A percentile compares a stretch with the other conserved stretches of the same genome.
Conservation (phyloP, 2,113 vertebrate species). For the Odocoileus hemionus region DNA sequence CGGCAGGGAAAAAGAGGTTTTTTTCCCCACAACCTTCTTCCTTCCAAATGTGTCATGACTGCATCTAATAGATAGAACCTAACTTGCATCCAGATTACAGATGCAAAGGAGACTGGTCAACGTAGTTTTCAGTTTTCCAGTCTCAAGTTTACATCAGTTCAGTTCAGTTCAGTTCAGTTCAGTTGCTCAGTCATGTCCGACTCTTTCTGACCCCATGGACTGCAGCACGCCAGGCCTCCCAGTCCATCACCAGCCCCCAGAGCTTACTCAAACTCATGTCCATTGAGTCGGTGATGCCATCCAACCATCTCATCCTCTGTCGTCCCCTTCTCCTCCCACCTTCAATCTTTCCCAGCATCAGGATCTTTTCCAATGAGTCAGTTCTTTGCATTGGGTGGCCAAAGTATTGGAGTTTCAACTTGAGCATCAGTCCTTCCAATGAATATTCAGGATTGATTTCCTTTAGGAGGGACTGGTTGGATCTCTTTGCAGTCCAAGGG, state of each 20-base stretch:
- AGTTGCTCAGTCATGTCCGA: accelerated
- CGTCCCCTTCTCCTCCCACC: neutral
- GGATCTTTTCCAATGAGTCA: neutral
- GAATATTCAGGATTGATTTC: neutral
- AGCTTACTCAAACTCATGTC: neutral
- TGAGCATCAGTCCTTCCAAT: neutral
- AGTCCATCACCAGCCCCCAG: neutral
- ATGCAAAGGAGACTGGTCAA: neutral
- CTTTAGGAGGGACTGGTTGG: neutral
- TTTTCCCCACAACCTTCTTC: neutral
- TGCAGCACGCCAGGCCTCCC: neutral
- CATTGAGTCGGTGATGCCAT: neutral
- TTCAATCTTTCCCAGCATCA: neutral
- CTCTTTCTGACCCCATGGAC: neutral
- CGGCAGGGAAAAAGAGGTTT: neutral
- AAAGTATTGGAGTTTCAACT: neutral
- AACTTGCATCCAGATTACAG: neutral
- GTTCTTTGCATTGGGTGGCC: neutral
- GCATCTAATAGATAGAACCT: neutral
- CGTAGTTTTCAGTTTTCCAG: neutral
- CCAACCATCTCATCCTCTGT: neutral
- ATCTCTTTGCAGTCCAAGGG: neutral
- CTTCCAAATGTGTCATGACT: neutral
- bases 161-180: neutral
- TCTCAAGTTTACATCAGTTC: neutral